Evolutionary conservation across 1,140 invertebrate species (phyloP), one percentile per base, ranked within the genome.

Genomic region (Lepidostoma basale): DNA sequence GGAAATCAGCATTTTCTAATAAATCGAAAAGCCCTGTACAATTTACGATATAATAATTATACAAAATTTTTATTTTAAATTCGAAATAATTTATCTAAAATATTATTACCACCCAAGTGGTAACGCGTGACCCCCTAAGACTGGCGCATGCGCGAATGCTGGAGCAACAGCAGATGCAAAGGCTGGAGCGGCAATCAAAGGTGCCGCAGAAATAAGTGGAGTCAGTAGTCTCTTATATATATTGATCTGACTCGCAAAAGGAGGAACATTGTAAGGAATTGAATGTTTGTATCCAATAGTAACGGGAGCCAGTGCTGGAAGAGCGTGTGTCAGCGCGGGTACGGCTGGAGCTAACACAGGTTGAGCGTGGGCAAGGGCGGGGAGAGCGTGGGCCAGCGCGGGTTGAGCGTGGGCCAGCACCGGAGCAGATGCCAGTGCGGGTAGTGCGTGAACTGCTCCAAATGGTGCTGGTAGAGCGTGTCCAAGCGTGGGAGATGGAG

Each of bases 241-340:
- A 60, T 79, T 77, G 4, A 78, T 49, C 62, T 77, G 75, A 4
- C 73, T 76, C 14, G 74, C 75, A 63, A 76, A 75, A 2, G 79
- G 79, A 12, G 78, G 78, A 25, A 80, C 62, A 56, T 78, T 78
- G 52, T 79, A 78, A 2, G 78, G 79, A 4, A 81, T 74, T 3
- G 76, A 75, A 36, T 74, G 69, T 1, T 76, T 70, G 59, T 80
- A 81, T 2, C 68, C 76, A 23, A 79, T 62, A 1, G 74, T 68
- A 12, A 74, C 74, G 18, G 76, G 68, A 6, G 54, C 45, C 2
- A 62, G 16, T 18, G 47, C 26, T 0, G 71, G 67, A 0, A 65
- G 18, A 23, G 64, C 44, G 63, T 33, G 62, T 22, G 62, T 30
- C 0, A 49, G 20, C 0, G 66, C 58, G 4, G 40, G 56, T 12